Percentiles rank a stretch among this genome's conserved stretches.
These are phyloP conservation scores for Mastomys natalensis DNA, from an alignment of 2,113 vertebrate species.

Conservation along the genomic window DNA sequence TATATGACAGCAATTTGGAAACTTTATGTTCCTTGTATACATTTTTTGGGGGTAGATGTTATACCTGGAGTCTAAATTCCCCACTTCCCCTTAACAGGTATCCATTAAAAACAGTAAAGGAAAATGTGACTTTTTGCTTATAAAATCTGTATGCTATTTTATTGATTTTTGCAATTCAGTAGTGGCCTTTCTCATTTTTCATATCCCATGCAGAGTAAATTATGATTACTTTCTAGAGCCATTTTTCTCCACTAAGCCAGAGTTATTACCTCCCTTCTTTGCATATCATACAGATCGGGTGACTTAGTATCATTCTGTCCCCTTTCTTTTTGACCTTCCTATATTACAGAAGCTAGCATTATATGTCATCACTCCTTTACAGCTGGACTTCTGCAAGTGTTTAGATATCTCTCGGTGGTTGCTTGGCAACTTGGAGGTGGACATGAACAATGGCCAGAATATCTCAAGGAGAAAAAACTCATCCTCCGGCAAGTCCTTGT, in stretches of 20 bases:
- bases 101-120: neutral
- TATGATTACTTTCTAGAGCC: neutral
- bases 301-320: neutral
- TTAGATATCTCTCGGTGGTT: neutral
- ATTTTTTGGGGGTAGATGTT: neutral
- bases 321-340: neutral
- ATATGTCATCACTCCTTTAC: neutral
- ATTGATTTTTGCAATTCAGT: conserved; percentile 12
- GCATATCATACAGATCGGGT: neutral
- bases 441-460: neutral
- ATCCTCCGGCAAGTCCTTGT: neutral
- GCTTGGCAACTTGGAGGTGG: neutral
- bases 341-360: neutral
- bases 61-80: neutral
- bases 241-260: neutral
- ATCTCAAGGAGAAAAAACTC: neutral
- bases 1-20: neutral
- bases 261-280: neutral
- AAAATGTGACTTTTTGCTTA: neutral
- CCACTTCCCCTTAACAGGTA: neutral
- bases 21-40: neutral
- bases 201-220: neutral
- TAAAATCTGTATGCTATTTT: neutral
- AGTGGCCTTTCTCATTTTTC: neutral
- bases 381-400: neutral